These are phyloP conservation scores for Lamproptera curius DNA, from an alignment of 2,888 invertebrate genomes.

Conservation along the genomic window DNA sequence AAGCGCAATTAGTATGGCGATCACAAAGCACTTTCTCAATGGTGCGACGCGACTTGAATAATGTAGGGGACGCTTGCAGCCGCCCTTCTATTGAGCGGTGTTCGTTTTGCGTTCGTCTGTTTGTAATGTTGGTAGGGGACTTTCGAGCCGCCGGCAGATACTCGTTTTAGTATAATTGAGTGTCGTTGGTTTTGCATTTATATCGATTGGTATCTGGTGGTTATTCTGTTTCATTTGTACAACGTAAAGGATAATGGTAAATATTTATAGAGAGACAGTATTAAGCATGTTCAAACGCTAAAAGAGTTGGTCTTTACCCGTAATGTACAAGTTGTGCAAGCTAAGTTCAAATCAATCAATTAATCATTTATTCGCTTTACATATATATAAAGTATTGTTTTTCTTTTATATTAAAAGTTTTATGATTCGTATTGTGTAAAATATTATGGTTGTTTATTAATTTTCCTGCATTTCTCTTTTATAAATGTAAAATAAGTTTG, in stretches of 20 bases:
- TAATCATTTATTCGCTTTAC: too few relatives aligned
- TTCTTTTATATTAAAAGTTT: too few relatives aligned
- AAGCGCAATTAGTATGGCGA: conserved; percentile 67
- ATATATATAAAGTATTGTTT: too few relatives aligned
- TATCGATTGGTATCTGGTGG: not conserved
- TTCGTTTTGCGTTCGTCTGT: not conserved
- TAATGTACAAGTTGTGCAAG: too few relatives aligned
- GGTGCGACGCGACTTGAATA: conserved; percentile 71
- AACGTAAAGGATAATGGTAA: not conserved
- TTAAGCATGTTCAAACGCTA: not conserved
- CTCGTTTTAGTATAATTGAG: not conserved
- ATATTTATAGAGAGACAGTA: not conserved
- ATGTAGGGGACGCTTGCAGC: conserved; percentile 42
- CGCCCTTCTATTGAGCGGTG: not conserved
- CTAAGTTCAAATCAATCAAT: too few relatives aligned
- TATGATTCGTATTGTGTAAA: too few relatives aligned
- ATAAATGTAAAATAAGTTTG: too few relatives aligned
- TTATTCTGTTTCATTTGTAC: not conserved
- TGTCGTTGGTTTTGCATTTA: not conserved
- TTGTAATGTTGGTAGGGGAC: not conserved
- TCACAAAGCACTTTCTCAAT: conserved; percentile 76
- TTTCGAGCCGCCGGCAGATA: not conserved
- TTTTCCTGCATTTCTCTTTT: too few relatives aligned
- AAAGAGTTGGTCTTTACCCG: not conserved
- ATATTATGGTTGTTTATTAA: too few relatives aligned